These are phyloP conservation scores for Meriones psammophilus DNA, from an alignment of 2,797 vertebrate genomes.

Conservation along the genomic window DNA sequence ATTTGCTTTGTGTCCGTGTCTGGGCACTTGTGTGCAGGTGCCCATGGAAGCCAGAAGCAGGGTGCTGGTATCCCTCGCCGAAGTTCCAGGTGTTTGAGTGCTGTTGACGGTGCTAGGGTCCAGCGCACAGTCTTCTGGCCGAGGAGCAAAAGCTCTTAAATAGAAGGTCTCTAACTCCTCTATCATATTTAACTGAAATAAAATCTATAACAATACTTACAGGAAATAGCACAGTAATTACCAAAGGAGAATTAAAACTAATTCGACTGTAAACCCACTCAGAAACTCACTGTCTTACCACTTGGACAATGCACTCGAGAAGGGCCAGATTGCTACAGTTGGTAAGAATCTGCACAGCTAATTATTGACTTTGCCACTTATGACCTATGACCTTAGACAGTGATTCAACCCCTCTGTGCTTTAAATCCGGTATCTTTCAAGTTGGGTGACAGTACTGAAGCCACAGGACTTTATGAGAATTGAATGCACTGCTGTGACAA, in stretches of 20 bases:
- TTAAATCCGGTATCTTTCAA: not conserved
- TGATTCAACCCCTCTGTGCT: not conserved
- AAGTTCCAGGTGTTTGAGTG: not conserved
- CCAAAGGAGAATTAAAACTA: constrained; percentile 25
- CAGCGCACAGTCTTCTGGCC: not conserved
- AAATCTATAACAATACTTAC: not conserved
- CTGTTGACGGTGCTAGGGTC: not conserved
- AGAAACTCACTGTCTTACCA: not conserved
- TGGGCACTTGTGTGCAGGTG: not conserved
- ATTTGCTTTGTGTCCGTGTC: not conserved
- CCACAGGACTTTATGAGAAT: not conserved
- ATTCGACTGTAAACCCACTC: not conserved
- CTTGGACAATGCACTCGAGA: not conserved
- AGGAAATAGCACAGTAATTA: not conserved
- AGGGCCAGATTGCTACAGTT: not conserved
- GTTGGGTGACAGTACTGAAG: not conserved
- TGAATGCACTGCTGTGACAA: not conserved
- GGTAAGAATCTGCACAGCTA: not conserved
- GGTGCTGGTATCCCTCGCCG: too few species aligned
- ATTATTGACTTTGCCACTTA: not conserved
- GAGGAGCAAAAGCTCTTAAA: not conserved
- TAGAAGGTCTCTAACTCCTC: not conserved
- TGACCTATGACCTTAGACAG: not conserved
- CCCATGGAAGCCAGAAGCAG: not conserved
- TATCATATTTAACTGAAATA: not conserved